phyloP scores from a whole-genome alignment of 2,888 invertebrate species.

The Drosophila koepferae region DNA sequence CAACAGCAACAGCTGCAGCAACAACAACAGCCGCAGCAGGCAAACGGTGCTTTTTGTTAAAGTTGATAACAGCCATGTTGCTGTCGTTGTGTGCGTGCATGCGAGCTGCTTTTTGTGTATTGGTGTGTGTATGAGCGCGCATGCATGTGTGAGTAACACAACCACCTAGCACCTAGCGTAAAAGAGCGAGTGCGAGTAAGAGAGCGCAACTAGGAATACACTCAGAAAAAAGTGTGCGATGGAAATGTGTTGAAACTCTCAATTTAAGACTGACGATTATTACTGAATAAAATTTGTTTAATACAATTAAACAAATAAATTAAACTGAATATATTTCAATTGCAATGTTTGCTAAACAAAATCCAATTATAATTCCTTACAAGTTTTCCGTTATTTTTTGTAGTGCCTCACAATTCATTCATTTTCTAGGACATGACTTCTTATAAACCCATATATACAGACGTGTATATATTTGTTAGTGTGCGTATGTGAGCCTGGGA shows the following conservation, averaged over 20 bases:
- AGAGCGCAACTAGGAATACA: constrained; percentile 44
- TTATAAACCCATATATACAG: neutral
- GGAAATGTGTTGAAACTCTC: neutral
- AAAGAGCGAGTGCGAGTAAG: constrained; percentile 41
- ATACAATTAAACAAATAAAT: too few relatives aligned
- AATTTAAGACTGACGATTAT: neutral
- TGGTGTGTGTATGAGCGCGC: neutral
- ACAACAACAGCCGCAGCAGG: constrained; percentile 30
- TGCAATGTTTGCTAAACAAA: neutral
- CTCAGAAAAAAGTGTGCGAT: constrained; percentile 23
- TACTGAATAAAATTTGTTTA: neutral
- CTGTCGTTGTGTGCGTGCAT: constrained; percentile 49
- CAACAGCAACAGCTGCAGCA: constrained; percentile 14
- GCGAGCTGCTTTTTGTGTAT: constrained; percentile 15
- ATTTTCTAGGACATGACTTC: constrained; percentile 63
- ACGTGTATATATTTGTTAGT: neutral
- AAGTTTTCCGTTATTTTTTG: constrained; percentile 21
- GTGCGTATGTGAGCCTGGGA: constrained; percentile 38
- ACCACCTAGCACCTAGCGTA: constrained; percentile 57
- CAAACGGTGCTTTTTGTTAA: constrained; percentile 72
- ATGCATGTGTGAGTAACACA: constrained; percentile 42
- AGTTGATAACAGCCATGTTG: constrained; percentile 78
- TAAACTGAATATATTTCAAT: neutral
- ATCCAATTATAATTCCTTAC: neutral
- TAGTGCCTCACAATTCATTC: constrained; percentile 57